A percentile compares a stretch with the other conserved stretches of the same genome.
These are phyloP conservation scores for Brachyhypopomus gauderio DNA, from an alignment of 2,113 vertebrate genomes.

Conservation along the genomic window DNA sequence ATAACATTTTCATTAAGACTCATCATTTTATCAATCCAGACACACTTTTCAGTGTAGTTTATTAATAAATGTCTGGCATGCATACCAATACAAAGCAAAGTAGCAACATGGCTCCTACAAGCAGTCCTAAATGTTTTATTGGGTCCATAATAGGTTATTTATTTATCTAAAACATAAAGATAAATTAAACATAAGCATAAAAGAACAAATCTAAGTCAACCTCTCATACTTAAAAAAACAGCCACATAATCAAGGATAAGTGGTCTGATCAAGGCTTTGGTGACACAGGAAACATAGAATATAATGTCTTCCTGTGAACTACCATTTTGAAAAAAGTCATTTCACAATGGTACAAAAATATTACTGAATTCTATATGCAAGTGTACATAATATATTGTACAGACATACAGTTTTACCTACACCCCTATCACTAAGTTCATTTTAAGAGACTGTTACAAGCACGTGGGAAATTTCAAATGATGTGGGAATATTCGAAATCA, in stretches of 20 bases:
- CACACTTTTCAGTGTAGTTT: slow-evolving; percentile 17
- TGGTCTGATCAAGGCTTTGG: not conserved
- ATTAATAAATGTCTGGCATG: slow-evolving; percentile 55
- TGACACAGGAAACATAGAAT: not conserved
- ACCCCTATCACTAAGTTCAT: not conserved
- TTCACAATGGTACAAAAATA: slow-evolving; percentile 38
- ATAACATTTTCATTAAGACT: not conserved
- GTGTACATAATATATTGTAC: not conserved
- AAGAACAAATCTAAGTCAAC: not conserved
- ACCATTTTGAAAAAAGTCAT: slow-evolving; percentile 13
- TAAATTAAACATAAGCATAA: not conserved
- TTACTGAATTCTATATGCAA: not conserved
- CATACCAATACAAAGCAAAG: slow-evolving; percentile 52
- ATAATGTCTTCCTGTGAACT: not conserved
- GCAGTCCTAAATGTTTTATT: not conserved
- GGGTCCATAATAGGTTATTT: not conserved
- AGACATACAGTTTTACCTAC: not conserved
- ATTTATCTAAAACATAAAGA: too few species aligned
- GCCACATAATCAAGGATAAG: not conserved
- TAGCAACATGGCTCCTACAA: not conserved
- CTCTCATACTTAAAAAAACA: slow-evolving; percentile 26
- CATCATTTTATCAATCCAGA: not conserved
- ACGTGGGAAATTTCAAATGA: not conserved
- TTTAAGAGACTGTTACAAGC: slow-evolving; percentile 10
- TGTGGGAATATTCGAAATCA: not conserved